Evolutionary conservation across 2,888 invertebrate genomes (phyloP).

Genomic region (Mystacides longicornis): DNA sequence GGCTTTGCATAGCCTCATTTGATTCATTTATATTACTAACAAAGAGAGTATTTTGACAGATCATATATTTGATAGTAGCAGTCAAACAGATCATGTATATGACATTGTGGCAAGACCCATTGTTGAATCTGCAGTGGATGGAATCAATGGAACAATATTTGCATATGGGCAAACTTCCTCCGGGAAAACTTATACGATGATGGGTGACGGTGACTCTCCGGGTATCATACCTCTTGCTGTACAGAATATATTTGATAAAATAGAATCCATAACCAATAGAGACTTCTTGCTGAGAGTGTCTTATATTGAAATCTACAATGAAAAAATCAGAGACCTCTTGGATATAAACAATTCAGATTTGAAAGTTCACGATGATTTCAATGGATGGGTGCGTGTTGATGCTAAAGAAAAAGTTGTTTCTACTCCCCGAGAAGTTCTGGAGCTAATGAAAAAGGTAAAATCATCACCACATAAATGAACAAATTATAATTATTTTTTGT

Average conservation of each 20-base stretch:
- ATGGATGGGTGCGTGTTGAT: constrained; percentile 56
- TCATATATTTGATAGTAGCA: constrained; percentile 58
- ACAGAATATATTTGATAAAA: constrained; percentile 59
- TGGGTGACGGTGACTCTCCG: constrained; percentile 58
- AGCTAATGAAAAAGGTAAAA: constrained; percentile 45
- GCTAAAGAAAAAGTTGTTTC: constrained; percentile 59
- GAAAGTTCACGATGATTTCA: constrained; percentile 55
- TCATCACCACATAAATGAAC: too few species aligned
- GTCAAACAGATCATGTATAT: constrained; percentile 57
- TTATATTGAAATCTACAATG: constrained; percentile 86
- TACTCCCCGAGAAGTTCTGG: constrained; percentile 53
- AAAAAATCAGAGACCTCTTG: constrained; percentile 71
- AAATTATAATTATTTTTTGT: too few species aligned
- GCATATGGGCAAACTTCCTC: constrained; percentile 90
- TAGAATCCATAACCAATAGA: constrained; percentile 53
- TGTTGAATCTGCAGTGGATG: constrained; percentile 61
- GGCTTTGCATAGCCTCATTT: too few species aligned
- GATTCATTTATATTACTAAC: too few species aligned
- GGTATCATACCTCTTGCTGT: constrained; percentile 73
- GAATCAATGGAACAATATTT: constrained; percentile 82
- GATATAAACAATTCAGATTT: constrained; percentile 52
- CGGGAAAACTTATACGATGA: constrained; percentile 81
- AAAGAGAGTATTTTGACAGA: too few species aligned
- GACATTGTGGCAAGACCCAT: constrained; percentile 62
- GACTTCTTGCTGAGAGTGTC: constrained; percentile 75